These are phyloP conservation scores for Turritopsis rubra DNA, from an alignment of 30 jellyfish, hydroid and myxozoan species.

Conservation along the genomic window DNA sequence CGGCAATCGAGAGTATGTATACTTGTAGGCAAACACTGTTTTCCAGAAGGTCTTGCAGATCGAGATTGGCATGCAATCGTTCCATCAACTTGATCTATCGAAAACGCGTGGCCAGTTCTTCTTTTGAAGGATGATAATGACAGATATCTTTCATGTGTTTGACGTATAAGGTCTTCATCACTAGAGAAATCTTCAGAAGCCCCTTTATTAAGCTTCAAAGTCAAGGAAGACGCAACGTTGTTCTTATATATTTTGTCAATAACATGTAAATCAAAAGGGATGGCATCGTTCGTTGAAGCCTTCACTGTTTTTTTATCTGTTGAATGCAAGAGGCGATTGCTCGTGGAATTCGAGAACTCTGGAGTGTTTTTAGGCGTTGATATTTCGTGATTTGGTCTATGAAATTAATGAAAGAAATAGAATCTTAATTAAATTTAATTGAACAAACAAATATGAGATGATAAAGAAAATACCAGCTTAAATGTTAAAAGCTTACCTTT, in stretches of 20 bases:
- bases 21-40: background rate
- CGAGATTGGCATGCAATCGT: background rate
- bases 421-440: too few species aligned
- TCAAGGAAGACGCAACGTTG: background rate
- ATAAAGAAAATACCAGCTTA: too few species aligned
- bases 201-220: slow-evolving; percentile 44
- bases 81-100: background rate
- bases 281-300: too few species aligned
- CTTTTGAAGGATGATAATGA: slow-evolving; percentile 60
- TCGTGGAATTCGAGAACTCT: background rate
- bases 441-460: background rate
- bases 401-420: background rate
- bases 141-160: slow-evolving; percentile 48
- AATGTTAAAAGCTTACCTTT: too few species aligned
- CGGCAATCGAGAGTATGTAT: background rate
- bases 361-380: background rate
- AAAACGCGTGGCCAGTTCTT: background rate
- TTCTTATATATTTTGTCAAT: background rate
- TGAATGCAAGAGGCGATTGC: too few species aligned
- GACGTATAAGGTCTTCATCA: slow-evolving; percentile 51
- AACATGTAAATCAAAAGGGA: background rate
- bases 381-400: background rate
- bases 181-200: slow-evolving; percentile 48
- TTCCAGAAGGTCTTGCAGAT: background rate
- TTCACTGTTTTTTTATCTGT: too few species aligned